phyloP scores from a whole-genome alignment of 2,113 vertebrate genomes.

The Elachura formosa region DNA sequence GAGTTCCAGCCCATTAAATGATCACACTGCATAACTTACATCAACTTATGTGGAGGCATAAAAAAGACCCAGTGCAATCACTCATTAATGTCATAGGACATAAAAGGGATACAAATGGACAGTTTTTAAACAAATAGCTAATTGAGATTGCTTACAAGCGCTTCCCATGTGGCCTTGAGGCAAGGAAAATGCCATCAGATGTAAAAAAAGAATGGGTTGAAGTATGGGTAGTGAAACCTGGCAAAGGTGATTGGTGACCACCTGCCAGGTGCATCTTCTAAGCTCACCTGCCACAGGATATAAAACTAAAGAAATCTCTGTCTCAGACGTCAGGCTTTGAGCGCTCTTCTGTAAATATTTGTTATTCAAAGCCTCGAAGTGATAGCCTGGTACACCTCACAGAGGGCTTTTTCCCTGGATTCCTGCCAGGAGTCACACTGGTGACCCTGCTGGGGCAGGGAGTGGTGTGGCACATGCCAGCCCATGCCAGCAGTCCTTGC shows the following conservation, averaged over 20 bases:
- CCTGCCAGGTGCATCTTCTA: background rate
- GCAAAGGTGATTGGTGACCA: background rate
- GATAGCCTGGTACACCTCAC: background rate
- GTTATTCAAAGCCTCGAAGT: background rate
- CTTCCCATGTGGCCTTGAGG: background rate
- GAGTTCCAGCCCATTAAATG: conserved; percentile 43
- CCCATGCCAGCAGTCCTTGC: fast-evolving
- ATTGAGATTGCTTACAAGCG: conserved; percentile 38
- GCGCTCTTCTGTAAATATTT: background rate
- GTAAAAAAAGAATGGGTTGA: background rate
- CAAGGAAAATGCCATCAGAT: background rate
- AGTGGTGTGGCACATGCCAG: background rate
- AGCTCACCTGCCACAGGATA: background rate
- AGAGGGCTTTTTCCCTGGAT: background rate
- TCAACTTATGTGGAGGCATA: background rate
- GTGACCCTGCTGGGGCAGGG: fast-evolving
- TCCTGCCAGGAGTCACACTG: background rate
- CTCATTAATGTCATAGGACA: conserved; percentile 18
- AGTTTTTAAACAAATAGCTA: conserved; percentile 51
- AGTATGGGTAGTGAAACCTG: background rate
- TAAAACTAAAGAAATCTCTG: background rate
- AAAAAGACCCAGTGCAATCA: conserved; percentile 19
- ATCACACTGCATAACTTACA: conserved; percentile 20
- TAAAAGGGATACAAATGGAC: conserved; percentile 54
- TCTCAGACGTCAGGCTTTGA: background rate